Evolutionary conservation across 2,888 invertebrate genomes (phyloP).

Genomic region (Leptinotarsa rubiginosa): DNA sequence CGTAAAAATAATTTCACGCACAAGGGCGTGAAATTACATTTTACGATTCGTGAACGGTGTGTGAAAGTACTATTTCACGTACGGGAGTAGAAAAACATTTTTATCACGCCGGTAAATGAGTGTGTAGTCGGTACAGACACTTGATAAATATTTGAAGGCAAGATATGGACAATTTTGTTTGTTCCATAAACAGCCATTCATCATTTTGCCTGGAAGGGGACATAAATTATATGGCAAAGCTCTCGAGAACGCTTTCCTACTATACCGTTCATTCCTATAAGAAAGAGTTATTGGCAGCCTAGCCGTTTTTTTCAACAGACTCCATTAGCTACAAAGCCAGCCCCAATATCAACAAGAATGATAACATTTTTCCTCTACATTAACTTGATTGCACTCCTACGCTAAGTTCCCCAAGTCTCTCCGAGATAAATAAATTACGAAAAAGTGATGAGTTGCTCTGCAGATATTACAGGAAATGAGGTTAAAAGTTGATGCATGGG

Average conservation of each 20-base stretch:
- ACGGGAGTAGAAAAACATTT: too few relatives aligned
- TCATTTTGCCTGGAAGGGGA: background rate
- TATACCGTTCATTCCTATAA: background rate
- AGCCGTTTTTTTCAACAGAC: background rate
- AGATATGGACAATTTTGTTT: too few relatives aligned
- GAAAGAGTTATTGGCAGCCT: constrained; percentile 1
- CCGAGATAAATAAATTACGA: constrained; percentile 1
- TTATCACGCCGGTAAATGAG: too few relatives aligned
- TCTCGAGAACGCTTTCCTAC: background rate
- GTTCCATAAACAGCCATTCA: too few relatives aligned
- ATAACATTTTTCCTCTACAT: constrained; percentile 18
- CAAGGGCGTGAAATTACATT: too few relatives aligned
- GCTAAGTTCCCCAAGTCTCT: background rate
- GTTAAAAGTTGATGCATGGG: background rate
- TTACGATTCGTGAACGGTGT: too few relatives aligned
- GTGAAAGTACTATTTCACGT: too few relatives aligned
- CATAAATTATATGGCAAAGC: constrained; percentile 7
- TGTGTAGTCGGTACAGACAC: too few relatives aligned
- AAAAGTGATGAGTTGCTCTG: background rate
- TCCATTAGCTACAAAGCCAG: constrained; percentile 16
- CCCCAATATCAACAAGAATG: constrained; percentile 9
- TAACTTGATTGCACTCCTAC: constrained; percentile 5
- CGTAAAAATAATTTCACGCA: too few relatives aligned
- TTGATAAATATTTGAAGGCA: too few relatives aligned
- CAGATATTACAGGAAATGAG: constrained; percentile 1